phyloP scores from a whole-genome alignment of 2,113 vertebrate species.

The Dicerorhinus sumatrensis region DNA sequence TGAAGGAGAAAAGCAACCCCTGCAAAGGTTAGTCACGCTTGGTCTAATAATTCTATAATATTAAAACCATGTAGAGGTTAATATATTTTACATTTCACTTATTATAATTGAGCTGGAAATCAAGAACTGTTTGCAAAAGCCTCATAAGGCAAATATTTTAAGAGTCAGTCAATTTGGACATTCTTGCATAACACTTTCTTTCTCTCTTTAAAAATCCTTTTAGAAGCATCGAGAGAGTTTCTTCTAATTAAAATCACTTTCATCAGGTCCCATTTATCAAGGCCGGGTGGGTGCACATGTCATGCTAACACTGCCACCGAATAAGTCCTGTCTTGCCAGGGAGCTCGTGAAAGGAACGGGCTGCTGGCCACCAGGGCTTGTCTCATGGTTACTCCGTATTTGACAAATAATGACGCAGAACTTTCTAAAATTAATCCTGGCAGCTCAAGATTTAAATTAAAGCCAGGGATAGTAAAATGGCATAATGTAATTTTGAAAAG shows the following conservation, averaged over 20 bases:
- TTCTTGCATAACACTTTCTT: neutral
- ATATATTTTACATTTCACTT: neutral
- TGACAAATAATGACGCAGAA: conserved; percentile 2
- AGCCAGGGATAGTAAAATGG: neutral
- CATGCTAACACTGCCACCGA: neutral
- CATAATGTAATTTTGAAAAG: neutral
- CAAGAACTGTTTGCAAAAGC: neutral
- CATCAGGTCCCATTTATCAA: neutral
- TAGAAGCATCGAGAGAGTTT: neutral
- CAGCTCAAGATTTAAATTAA: neutral
- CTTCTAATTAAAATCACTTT: neutral
- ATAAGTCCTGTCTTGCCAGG: neutral
- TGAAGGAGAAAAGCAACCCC: neutral
- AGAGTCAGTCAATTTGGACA: neutral
- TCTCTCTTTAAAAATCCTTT: neutral
- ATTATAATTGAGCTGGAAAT: neutral
- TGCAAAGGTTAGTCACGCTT: neutral
- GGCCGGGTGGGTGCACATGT: neutral
- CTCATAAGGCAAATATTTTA: neutral
- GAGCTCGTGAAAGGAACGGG: neutral
- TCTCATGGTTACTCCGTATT: neutral
- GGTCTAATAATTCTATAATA: neutral
- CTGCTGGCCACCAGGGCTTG: neutral
- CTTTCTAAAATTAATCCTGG: conserved; percentile 31
- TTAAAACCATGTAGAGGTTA: neutral